These are phyloP conservation scores for Cheirogaleus medius DNA, from an alignment of 2,113 vertebrate species.

Conservation along the genomic window DNA sequence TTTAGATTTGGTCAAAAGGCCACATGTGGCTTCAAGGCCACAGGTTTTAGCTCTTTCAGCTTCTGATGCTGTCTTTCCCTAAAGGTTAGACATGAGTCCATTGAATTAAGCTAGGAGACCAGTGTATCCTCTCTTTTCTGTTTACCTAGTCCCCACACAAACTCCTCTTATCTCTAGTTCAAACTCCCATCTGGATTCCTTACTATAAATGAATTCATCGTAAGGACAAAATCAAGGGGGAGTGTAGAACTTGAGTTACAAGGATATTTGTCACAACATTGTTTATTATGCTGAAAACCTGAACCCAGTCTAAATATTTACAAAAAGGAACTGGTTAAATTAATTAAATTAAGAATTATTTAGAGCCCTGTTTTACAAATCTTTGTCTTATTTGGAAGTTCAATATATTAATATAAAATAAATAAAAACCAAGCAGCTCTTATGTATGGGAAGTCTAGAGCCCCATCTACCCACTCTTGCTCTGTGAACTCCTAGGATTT, in stretches of 20 bases:
- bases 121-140: background rate
- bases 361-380: conserved; percentile 16
- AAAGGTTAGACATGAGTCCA: background rate
- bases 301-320: conserved; percentile 33
- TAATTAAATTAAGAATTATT: conserved; percentile 37
- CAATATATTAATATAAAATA: background rate
- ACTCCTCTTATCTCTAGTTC: background rate
- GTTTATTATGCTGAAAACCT: conserved; percentile 32
- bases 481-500: background rate
- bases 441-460: background rate
- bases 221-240: conserved; percentile 26
- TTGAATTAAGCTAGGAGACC: background rate
- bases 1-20: too few species aligned
- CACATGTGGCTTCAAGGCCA: too few species aligned
- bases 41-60: background rate
- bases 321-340: background rate
- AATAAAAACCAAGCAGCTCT: background rate
- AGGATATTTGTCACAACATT: conserved; percentile 36
- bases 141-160: background rate
- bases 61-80: conserved; percentile 4
- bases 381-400: conserved; percentile 25
- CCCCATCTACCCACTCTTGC: background rate
- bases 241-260: conserved; percentile 7
- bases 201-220: conserved; percentile 47
- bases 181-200: conserved; percentile 27